phyloP scores from a whole-genome alignment of 1,140 invertebrate genomes.

The Zaprionus tsacasi region DNA sequence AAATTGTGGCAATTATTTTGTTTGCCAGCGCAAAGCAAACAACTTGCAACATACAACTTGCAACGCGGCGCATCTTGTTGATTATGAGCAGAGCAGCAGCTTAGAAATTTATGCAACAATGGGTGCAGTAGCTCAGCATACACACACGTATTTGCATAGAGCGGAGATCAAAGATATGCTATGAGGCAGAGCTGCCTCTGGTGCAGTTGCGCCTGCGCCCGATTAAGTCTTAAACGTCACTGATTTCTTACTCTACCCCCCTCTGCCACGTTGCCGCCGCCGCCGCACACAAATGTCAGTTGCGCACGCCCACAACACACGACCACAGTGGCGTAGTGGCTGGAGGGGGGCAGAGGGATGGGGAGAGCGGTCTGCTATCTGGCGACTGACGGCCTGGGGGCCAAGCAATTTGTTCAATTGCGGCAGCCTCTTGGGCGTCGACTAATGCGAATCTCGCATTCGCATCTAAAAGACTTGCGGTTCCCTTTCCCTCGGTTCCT shows the following conservation, averaged over 20 bases:
- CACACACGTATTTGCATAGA: constrained; percentile 21
- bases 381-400: constrained; percentile 1
- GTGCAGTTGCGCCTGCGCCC: constrained; percentile 21
- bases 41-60: constrained; percentile 39
- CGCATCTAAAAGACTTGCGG: constrained; percentile 69
- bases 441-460: constrained; percentile 65
- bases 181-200: constrained; percentile 21
- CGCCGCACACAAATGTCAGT: constrained; percentile 66
- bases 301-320: constrained; percentile 74
- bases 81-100: constrained; percentile 58
- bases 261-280: neutral
- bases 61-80: constrained; percentile 63
- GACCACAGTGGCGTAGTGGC: constrained; percentile 30
- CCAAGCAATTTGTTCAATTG: constrained; percentile 75
- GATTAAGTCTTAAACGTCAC: constrained; percentile 61
- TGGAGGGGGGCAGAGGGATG: neutral
- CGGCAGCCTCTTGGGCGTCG: constrained; percentile 75
- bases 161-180: constrained; percentile 22
- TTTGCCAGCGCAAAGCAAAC: constrained; percentile 60
- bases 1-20: constrained; percentile 79
- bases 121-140: constrained; percentile 54
- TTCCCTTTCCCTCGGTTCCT: constrained; percentile 13
- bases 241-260: constrained; percentile 43
- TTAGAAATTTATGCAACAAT: constrained; percentile 73
- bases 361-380: neutral